A percentile compares a stretch with the other conserved stretches of the same genome.
These are phyloP conservation scores for Lethrus apterus DNA, from an alignment of 1,140 invertebrate species.

Conservation along the genomic window DNA sequence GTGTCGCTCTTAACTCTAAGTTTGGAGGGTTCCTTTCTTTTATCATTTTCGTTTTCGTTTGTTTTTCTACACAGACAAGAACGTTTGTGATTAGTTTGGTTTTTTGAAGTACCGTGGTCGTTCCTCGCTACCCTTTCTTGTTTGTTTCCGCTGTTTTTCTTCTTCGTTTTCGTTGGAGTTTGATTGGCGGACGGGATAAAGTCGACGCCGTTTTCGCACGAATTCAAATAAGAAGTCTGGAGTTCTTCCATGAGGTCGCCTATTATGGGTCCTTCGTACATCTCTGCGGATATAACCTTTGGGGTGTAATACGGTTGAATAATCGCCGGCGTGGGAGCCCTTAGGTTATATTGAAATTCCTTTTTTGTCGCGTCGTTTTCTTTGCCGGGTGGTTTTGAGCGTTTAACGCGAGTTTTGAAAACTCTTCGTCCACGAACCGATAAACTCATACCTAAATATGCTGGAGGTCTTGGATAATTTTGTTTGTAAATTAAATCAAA, in stretches of 20 bases:
- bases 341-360: conserved; percentile 27
- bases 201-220: conserved; percentile 20
- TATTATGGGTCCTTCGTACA: conserved; percentile 47
- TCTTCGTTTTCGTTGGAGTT: conserved; percentile 9
- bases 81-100: conserved; percentile 22
- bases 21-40: no score
- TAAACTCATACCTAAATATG: conserved; percentile 73
- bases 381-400: conserved; percentile 13
- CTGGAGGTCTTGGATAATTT: conserved; percentile 63
- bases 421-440: conserved; percentile 56
- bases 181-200: conserved; percentile 18
- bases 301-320: conserved; percentile 23
- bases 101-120: conserved; percentile 5
- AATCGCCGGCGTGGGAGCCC: conserved; percentile 20
- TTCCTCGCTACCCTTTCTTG: conserved; percentile 28
- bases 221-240: conserved; percentile 18
- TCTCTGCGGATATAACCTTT: conserved; percentile 14
- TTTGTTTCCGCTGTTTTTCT: conserved; percentile 15
- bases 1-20: no score
- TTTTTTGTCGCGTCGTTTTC: conserved; percentile 17
- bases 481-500: conserved; percentile 82
- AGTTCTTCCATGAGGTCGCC: conserved; percentile 50
- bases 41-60: conserved; percentile 27
- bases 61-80: conserved; percentile 22
- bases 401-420: conserved; percentile 23